phyloP scores from a whole-genome alignment of 2,888 invertebrate species.

The Deroplatys truncata region DNA sequence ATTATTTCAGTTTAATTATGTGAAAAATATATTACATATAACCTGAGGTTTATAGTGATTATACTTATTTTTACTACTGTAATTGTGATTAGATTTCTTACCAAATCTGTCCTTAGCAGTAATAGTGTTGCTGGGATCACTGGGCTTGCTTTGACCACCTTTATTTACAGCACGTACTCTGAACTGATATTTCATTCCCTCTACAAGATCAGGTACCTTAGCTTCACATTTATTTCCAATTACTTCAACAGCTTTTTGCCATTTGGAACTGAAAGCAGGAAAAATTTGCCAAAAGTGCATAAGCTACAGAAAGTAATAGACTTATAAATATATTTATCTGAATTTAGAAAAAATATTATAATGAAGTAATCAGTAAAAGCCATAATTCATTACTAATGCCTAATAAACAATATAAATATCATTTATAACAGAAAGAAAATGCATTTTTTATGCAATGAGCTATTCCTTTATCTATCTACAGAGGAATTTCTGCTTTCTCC shows the following conservation, averaged over 20 bases:
- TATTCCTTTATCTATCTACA: too few relatives aligned
- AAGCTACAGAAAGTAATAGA: not conserved
- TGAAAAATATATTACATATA: too few relatives aligned
- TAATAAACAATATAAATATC: too few relatives aligned
- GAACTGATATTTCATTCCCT: constrained; percentile 95
- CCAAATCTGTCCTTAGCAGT: constrained; percentile 82
- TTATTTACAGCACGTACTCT: constrained; percentile 92
- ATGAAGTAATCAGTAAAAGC: not conserved
- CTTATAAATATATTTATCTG: not conserved
- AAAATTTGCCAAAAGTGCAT: not conserved
- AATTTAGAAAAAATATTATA: not conserved
- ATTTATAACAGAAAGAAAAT: too few relatives aligned
- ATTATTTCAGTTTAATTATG: too few relatives aligned
- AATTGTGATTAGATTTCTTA: constrained; percentile 34
- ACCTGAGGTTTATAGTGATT: too few relatives aligned
- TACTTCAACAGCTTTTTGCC: constrained; percentile 86
- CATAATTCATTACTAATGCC: too few relatives aligned
- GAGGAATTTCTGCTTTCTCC: too few relatives aligned
- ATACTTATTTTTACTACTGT: too few relatives aligned
- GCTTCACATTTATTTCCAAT: constrained; percentile 84
- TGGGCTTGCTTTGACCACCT: constrained; percentile 86
- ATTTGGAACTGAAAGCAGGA: constrained; percentile 64
- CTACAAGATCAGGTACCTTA: constrained; percentile 82
- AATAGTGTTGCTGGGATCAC: constrained; percentile 73
- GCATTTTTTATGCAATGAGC: too few relatives aligned